These are phyloP conservation scores for Dinothrombium tinctorium DNA, from an alignment of 1,140 invertebrate genomes.

Conservation along the genomic window DNA sequence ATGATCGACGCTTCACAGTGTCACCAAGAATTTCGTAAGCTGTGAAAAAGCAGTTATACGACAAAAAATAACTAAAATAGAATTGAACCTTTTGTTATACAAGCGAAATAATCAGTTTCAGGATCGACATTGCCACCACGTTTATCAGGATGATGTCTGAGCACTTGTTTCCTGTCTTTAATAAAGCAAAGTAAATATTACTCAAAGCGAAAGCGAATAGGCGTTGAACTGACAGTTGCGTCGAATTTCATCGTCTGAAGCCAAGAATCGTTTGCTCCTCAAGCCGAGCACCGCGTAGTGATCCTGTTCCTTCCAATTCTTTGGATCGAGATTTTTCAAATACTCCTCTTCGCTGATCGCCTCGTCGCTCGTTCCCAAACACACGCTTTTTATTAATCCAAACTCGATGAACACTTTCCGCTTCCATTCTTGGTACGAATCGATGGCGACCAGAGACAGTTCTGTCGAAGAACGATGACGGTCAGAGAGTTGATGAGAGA, in stretches of 20 bases:
- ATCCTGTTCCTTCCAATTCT: conserved; percentile 89
- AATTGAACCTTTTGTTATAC: conserved; percentile 58
- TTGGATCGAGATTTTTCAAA: conserved; percentile 70
- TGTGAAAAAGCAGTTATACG: conserved; percentile 10
- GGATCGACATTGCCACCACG: conserved; percentile 50
- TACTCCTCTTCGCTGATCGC: conserved; percentile 41
- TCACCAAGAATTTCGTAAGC: conserved; percentile 76
- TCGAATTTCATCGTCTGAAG: conserved; percentile 74
- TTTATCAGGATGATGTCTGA: conserved; percentile 95
- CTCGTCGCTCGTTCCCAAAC: too few species aligned
- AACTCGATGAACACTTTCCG: too few species aligned
- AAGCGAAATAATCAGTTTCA: conserved; percentile 91
- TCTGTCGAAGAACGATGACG: too few species aligned
- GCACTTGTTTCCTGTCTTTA: conserved; percentile 52
- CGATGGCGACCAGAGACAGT: too few species aligned
- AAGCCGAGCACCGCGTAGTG: conserved; percentile 85
- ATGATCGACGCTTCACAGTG: conserved; percentile 52
- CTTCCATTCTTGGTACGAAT: too few species aligned
- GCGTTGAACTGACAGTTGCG: conserved; percentile 48
- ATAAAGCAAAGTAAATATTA: conserved; percentile 15
- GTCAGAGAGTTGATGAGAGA: too few species aligned
- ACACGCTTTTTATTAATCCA: too few species aligned
- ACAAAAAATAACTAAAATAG: background rate
- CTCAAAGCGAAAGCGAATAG: too few species aligned
- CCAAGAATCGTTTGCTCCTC: conserved; percentile 45